Evolutionary conservation across 2,888 invertebrate genomes (phyloP).

Genomic region (Drosophila pseudotakahashii): DNA sequence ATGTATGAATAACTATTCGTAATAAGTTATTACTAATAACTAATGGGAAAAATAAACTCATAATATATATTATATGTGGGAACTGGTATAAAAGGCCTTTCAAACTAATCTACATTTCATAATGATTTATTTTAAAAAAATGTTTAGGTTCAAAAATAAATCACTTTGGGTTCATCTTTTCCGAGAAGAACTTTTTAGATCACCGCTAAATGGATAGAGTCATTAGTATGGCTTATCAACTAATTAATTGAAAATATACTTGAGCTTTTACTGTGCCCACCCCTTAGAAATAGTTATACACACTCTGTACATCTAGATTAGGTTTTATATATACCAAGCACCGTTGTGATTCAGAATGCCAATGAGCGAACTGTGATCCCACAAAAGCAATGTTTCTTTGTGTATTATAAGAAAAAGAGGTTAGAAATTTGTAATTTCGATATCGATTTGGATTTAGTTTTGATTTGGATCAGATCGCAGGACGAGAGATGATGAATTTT

Average conservation of each 20-base stretch:
- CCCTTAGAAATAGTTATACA: constrained; percentile 1
- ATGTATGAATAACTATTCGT: too few species aligned
- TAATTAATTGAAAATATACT: neutral
- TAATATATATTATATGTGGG: neutral
- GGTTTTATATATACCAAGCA: constrained; percentile 62
- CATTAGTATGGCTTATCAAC: neutral
- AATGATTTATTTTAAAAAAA: too few species aligned
- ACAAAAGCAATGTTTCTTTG: constrained; percentile 35
- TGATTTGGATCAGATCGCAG: constrained; percentile 33
- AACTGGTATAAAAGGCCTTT: too few species aligned
- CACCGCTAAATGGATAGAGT: neutral
- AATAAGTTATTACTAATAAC: too few species aligned
- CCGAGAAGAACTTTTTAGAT: neutral
- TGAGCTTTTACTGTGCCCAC: constrained; percentile 3
- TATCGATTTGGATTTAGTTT: constrained; percentile 37
- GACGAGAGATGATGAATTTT: constrained; percentile 34
- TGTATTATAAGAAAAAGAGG: constrained; percentile 47
- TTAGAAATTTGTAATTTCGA: constrained; percentile 47
- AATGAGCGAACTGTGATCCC: constrained; percentile 54
- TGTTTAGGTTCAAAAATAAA: too few species aligned
- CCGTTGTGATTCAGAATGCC: constrained; percentile 65
- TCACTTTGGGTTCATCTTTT: too few species aligned
- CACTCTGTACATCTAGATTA: constrained; percentile 17
- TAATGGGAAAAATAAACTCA: neutral
- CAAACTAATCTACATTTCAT: too few species aligned